Conservation (phyloP, 2,888 invertebrate species). For the Junonia oenone region DNA sequence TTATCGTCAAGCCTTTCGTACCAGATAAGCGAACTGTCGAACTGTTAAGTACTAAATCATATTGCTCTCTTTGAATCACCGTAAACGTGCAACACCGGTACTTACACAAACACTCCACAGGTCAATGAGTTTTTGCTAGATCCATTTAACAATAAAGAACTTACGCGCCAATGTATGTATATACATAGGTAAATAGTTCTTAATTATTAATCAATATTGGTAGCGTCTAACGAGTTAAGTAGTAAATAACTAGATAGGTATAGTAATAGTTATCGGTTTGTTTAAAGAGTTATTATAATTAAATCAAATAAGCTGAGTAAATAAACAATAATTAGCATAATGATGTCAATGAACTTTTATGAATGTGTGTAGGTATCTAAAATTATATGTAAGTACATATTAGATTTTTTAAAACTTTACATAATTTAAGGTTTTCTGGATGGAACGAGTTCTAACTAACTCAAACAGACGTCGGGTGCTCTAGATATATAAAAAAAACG, state of each 20-base stretch:
- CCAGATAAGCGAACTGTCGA: constrained; percentile 59
- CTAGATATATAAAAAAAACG: constrained; percentile 4
- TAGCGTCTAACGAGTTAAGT: not conserved
- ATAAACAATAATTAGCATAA: not conserved
- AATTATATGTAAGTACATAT: not conserved
- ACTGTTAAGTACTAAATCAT: constrained; percentile 38
- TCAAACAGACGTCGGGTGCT: not conserved
- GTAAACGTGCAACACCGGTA: not conserved
- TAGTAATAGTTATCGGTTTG: no score
- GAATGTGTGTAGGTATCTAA: not conserved
- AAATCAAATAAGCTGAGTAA: not conserved
- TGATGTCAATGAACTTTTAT: constrained; percentile 8
- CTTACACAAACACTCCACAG: not conserved
- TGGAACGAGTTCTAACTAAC: no score
- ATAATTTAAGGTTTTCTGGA: not conserved
- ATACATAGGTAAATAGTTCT: no score
- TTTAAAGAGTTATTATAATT: not conserved
- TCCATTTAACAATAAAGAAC: no score
- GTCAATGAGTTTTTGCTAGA: no score
- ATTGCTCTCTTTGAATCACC: constrained; percentile 25
- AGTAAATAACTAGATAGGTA: no score
- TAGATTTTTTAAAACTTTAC: no score
- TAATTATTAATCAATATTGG: not conserved
- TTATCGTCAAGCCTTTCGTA: constrained; percentile 62
- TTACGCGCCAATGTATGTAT: no score